phyloP scores from a whole-genome alignment of 2,888 invertebrate genomes.

The Rhorus exstirpatorius region DNA sequence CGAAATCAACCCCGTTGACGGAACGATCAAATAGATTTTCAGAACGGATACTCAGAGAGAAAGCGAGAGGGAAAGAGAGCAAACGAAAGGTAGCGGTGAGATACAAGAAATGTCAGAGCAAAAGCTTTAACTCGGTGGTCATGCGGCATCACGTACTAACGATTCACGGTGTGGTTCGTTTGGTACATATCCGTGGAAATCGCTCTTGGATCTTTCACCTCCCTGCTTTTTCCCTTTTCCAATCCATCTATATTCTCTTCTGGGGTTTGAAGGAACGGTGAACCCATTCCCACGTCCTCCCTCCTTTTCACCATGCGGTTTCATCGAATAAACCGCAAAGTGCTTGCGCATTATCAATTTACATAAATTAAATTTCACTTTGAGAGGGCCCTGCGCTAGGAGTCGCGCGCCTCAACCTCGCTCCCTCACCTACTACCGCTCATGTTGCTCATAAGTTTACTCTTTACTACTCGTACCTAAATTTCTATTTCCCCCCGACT shows the following conservation, averaged over 20 bases:
- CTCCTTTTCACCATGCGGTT: constrained; percentile 53
- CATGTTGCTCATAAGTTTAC: constrained; percentile 41
- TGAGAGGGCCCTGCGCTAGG: constrained; percentile 63
- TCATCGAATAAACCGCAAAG: constrained; percentile 74
- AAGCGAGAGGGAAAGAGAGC: neutral
- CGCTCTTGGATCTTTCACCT: constrained; percentile 41
- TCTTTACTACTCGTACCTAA: constrained; percentile 21
- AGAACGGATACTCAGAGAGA: constrained; percentile 17
- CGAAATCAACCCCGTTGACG: constrained; percentile 43
- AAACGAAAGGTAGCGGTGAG: constrained; percentile 14
- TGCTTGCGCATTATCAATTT: constrained; percentile 77
- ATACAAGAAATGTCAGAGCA: constrained; percentile 29
- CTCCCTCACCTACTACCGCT: constrained; percentile 1
- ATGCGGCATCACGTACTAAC: constrained; percentile 77
- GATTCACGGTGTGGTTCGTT: constrained; percentile 68
- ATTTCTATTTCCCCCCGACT: constrained; percentile 10
- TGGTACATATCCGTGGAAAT: constrained; percentile 47
- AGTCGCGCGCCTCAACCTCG: constrained; percentile 28
- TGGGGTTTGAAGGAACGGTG: constrained; percentile 62
- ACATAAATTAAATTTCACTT: constrained; percentile 79
- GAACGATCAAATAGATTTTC: constrained; percentile 7
- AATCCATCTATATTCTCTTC: constrained; percentile 1
- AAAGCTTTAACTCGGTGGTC: constrained; percentile 60
- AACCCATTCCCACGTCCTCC: constrained; percentile 49
- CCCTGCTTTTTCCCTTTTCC: constrained; percentile 37